These are phyloP conservation scores for Holcopasites calliopsidis DNA, from an alignment of 1,140 invertebrate genomes.

Conservation along the genomic window DNA sequence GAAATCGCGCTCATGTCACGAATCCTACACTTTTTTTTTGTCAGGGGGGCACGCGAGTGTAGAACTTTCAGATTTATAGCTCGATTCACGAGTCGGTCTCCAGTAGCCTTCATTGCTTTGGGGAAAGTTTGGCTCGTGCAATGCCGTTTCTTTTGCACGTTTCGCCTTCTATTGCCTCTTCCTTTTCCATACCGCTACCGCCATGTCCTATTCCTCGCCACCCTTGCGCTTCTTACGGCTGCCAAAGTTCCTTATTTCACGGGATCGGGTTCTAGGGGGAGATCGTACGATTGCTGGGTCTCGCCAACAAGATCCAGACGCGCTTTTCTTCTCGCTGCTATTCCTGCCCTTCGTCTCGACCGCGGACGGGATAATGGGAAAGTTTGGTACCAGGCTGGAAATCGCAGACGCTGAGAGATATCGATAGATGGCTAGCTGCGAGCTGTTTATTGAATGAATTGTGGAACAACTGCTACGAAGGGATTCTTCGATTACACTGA, in stretches of 20 bases:
- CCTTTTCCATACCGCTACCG: neutral
- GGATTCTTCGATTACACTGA: neutral
- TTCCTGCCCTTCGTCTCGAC: neutral
- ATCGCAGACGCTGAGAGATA: constrained; percentile 33
- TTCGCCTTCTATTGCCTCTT: neutral
- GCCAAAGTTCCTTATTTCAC: constrained; percentile 34
- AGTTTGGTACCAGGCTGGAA: constrained; percentile 33
- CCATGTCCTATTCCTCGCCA: neutral
- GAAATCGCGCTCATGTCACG: constrained; percentile 13
- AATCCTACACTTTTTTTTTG: constrained; percentile 47
- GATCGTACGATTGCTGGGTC: neutral
- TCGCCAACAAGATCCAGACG: neutral
- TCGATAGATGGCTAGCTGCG: constrained; percentile 48
- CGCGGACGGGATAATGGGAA: constrained; percentile 47
- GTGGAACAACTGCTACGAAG: constrained; percentile 24
- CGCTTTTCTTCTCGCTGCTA: neutral
- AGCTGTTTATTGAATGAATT: constrained; percentile 33
- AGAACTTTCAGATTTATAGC: constrained; percentile 62
- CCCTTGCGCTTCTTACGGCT: neutral
- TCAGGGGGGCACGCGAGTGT: constrained; percentile 32
- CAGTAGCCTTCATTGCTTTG: constrained; percentile 56
- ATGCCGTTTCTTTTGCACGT: constrained; percentile 26
- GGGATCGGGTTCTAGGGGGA: neutral
- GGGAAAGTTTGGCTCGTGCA: constrained; percentile 47
- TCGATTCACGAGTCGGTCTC: constrained; percentile 54